A percentile compares a stretch with the other conserved stretches of the same genome.
These are phyloP conservation scores for Cinara cedri DNA, from an alignment of 2,888 invertebrate species.

Conservation along the genomic window DNA sequence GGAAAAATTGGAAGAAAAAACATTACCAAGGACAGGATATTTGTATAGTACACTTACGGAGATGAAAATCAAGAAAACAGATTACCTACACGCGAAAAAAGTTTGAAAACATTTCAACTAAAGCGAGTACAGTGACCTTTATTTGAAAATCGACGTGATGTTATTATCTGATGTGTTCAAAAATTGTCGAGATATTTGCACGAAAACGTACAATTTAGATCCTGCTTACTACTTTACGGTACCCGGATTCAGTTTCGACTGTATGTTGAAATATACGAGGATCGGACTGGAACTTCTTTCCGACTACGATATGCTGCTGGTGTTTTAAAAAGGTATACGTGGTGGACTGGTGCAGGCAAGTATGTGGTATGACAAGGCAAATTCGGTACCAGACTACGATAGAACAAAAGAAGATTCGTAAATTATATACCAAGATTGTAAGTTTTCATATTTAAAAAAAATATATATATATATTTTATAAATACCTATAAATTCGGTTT, in stretches of 20 bases:
- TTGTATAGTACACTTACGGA: slow-evolving; percentile 60
- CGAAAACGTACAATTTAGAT: slow-evolving; percentile 61
- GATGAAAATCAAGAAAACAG: slow-evolving; percentile 59
- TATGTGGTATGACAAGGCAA: too few relatives aligned
- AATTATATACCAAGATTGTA: neutral
- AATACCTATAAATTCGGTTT: too few relatives aligned
- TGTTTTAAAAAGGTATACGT: too few relatives aligned
- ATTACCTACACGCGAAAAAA: slow-evolving; percentile 61
- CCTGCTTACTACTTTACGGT: slow-evolving; percentile 59
- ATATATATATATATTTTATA: slow-evolving; percentile 58
- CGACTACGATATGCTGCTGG: slow-evolving; percentile 57
- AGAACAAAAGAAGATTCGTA: too few relatives aligned
- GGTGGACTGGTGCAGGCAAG: too few relatives aligned
- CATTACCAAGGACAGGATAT: slow-evolving; percentile 59
- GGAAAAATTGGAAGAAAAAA: slow-evolving; percentile 36
- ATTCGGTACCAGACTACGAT: too few relatives aligned
- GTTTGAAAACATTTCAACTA: slow-evolving; percentile 62
- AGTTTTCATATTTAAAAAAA: slow-evolving; percentile 6
- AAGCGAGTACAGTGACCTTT: slow-evolving; percentile 62
- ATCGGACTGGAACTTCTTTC: slow-evolving; percentile 60
- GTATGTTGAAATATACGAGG: slow-evolving; percentile 55
- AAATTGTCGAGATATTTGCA: slow-evolving; percentile 61
- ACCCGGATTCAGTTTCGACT: slow-evolving; percentile 61
- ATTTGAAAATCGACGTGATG: slow-evolving; percentile 62
- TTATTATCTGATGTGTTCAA: slow-evolving; percentile 62